phyloP scores from a whole-genome alignment of 2,797 vertebrate genomes.

The Pyrrhura leucotis region DNA sequence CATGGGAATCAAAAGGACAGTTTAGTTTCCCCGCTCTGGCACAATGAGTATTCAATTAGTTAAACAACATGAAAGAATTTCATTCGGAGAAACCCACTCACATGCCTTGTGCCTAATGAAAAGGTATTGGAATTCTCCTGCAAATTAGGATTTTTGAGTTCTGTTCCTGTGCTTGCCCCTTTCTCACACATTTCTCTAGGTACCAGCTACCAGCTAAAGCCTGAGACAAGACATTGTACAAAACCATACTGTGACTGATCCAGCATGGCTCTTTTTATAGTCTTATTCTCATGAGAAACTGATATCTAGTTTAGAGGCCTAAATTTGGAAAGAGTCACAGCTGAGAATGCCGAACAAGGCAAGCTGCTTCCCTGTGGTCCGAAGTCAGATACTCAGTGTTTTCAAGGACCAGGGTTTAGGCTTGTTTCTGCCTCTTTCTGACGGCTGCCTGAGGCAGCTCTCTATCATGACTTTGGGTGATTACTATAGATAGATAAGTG shows the following conservation, averaged over 20 bases:
- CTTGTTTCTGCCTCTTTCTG: not conserved
- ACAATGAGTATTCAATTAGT: not conserved
- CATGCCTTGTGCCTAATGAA: not conserved
- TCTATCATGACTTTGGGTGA: not conserved
- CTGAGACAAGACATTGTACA: not conserved
- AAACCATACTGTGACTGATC: fast-evolving
- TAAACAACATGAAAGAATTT: not conserved
- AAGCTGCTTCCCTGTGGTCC: not conserved
- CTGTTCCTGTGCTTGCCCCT: not conserved
- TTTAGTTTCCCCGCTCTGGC: not conserved
- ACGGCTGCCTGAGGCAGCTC: not conserved
- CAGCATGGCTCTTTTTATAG: not conserved
- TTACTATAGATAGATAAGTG: not conserved
- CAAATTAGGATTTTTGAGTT: not conserved
- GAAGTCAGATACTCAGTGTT: fast-evolving
- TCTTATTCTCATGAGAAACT: not conserved
- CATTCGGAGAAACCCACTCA: not conserved
- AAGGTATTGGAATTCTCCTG: not conserved
- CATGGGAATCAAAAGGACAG: not conserved
- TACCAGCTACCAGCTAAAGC: not conserved
- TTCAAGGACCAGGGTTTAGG: not conserved
- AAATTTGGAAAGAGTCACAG: conserved; percentile 44
- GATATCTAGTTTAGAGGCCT: not conserved
- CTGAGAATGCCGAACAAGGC: conserved; percentile 18
- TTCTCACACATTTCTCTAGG: not conserved